Evolutionary conservation across 2,113 vertebrate species (phyloP).

Genomic region (Xenopus tropicalis): DNA sequence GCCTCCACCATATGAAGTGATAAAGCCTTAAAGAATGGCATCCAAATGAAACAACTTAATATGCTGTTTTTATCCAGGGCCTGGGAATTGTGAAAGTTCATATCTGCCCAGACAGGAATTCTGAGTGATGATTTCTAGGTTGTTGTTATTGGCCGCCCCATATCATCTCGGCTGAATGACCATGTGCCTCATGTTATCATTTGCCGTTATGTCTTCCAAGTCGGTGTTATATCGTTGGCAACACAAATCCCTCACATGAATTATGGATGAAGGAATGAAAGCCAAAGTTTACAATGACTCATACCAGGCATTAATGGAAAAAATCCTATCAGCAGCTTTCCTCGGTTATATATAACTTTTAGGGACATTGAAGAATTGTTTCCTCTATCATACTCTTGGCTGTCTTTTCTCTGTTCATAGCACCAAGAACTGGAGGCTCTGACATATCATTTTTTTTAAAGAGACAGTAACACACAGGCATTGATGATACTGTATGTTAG

Average conservation of each 20-base stretch:
- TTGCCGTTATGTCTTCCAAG: not conserved
- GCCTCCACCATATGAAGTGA: too few species aligned
- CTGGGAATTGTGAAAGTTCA: not conserved
- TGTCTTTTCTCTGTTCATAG: too few species aligned
- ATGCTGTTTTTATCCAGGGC: too few species aligned
- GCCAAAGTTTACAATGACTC: constrained; percentile 26
- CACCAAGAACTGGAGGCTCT: too few species aligned
- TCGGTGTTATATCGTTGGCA: too few species aligned
- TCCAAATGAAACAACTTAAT: too few species aligned
- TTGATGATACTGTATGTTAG: too few species aligned
- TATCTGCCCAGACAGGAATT: not conserved
- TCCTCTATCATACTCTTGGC: not conserved
- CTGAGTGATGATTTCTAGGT: too few species aligned
- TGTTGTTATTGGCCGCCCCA: not conserved
- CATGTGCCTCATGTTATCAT: constrained; percentile 19
- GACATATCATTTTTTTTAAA: too few species aligned
- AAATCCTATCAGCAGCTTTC: constrained; percentile 8
- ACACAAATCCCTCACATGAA: not conserved
- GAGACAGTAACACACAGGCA: too few species aligned
- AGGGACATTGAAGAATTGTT: not conserved
- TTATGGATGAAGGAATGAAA: constrained; percentile 27
- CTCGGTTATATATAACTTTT: not conserved
- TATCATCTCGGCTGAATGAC: not conserved
- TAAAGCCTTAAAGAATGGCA: too few species aligned
- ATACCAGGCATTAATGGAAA: constrained; percentile 19